Evolutionary conservation across 2,797 vertebrate genomes (phyloP).

Genomic region (Sitta carolinensis): DNA sequence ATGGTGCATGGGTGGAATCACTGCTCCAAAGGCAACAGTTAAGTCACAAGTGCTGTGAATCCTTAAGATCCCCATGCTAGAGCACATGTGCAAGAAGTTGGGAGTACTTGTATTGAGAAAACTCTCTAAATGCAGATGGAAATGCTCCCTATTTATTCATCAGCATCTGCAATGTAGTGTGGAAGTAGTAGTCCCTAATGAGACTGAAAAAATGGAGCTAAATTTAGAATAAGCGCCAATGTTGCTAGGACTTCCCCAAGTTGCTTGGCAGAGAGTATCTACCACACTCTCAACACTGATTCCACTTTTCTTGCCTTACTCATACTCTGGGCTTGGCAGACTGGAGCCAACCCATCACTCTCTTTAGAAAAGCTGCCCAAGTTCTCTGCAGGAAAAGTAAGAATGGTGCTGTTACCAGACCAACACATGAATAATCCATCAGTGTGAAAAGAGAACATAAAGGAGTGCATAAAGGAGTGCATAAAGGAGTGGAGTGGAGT

Average conservation of each 20-base stretch:
- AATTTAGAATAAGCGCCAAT: not conserved
- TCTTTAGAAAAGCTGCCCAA: not conserved
- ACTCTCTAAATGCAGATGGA: not conserved
- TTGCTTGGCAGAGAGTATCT: not conserved
- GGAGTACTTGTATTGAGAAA: not conserved
- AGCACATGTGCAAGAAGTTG: accelerated
- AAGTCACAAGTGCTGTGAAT: not conserved
- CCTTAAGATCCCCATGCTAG: not conserved
- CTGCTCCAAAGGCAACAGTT: not conserved
- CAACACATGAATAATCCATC: not conserved
- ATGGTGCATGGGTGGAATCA: not conserved
- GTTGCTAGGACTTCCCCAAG: not conserved
- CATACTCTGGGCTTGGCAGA: not conserved
- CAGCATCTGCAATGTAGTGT: not conserved
- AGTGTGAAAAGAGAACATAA: not conserved
- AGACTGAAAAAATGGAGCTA: not conserved
- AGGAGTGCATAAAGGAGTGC: not conserved
- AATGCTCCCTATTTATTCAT: not conserved
- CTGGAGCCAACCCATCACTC: not conserved
- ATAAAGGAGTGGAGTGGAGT: too few species aligned
- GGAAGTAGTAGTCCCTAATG: not conserved
- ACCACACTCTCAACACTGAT: not conserved
- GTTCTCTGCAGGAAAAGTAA: not conserved
- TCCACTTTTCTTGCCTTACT: not conserved
- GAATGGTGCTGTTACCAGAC: not conserved